Conservation (phyloP, 2,888 invertebrate species). For the Automeris io region DNA sequence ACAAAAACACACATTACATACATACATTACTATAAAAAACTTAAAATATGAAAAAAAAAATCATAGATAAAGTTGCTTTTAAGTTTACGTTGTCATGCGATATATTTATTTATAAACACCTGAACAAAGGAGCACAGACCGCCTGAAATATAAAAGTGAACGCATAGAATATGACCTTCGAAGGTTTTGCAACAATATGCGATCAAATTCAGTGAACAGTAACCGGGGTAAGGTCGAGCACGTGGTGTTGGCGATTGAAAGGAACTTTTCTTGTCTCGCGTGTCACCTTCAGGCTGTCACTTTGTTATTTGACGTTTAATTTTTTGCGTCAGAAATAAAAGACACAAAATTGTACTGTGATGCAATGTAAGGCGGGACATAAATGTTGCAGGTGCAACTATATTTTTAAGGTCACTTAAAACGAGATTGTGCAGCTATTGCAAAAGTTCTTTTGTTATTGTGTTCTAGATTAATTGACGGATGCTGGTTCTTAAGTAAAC, state of each 20-base stretch:
- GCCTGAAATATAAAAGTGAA: slow-evolving; percentile 40
- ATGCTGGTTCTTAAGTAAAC: neutral
- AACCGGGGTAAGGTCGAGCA: slow-evolving; percentile 53
- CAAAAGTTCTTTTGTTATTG: neutral
- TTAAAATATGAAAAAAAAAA: too few species aligned
- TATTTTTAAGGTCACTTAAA: neutral
- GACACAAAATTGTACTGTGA: slow-evolving; percentile 9
- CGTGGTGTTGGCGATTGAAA: slow-evolving; percentile 35
- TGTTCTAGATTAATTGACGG: neutral
- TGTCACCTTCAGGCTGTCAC: slow-evolving; percentile 36
- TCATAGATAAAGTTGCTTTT: neutral
- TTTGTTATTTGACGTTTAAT: slow-evolving; percentile 27
- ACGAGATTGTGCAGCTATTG: neutral
- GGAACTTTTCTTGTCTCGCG: slow-evolving; percentile 23
- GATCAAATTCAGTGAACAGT: slow-evolving; percentile 43
- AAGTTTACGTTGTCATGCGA: neutral
- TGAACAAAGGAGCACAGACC: slow-evolving; percentile 7
- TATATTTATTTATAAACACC: neutral
- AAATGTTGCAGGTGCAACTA: slow-evolving; percentile 2
- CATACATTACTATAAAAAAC: too few species aligned
- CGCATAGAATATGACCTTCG: slow-evolving; percentile 29
- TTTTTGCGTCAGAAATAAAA: slow-evolving; percentile 22
- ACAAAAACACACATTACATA: too few species aligned
- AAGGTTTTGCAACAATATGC: slow-evolving; percentile 44
- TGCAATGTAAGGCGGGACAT: neutral